Percentiles rank a stretch among this genome's conserved stretches.
These are phyloP conservation scores for Gibbula magus DNA, from an alignment of 2,888 invertebrate species.

Conservation along the genomic window DNA sequence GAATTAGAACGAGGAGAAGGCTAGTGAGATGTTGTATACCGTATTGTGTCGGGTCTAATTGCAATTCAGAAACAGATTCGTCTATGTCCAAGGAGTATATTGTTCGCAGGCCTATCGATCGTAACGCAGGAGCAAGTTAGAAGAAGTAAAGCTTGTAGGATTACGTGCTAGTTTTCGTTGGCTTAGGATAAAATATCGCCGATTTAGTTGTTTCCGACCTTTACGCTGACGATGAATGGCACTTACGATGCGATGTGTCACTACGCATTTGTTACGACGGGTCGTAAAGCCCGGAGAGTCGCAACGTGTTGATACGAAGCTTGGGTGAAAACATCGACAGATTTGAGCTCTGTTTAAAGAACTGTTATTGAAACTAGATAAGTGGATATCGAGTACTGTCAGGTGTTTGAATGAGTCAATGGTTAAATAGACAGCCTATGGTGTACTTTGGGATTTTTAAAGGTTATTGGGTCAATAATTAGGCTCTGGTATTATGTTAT, in stretches of 20 bases:
- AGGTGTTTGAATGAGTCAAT: no score
- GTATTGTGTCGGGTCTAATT: background rate
- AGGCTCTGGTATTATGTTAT: no score
- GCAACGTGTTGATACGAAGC: no score
- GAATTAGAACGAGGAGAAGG: background rate
- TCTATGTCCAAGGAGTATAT: background rate
- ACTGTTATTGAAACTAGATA: no score
- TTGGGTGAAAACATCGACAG: no score
- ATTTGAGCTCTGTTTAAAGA: no score
- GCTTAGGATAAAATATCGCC: conserved; percentile 3
- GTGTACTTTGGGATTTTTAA: no score
- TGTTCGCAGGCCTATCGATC: background rate
- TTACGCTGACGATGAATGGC: background rate
- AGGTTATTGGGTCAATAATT: no score
- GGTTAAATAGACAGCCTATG: no score
- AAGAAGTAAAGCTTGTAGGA: background rate
- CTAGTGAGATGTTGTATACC: background rate
- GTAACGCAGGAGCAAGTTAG: no score
- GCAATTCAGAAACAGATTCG: conserved; percentile 1
- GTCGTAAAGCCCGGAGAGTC: no score
- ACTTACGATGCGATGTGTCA: background rate
- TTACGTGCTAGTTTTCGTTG: background rate
- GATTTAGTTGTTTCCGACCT: background rate
- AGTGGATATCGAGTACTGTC: no score
- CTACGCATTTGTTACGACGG: background rate